Conservation (phyloP, 2,888 invertebrate genomes). For the Apamea crenata region DNA sequence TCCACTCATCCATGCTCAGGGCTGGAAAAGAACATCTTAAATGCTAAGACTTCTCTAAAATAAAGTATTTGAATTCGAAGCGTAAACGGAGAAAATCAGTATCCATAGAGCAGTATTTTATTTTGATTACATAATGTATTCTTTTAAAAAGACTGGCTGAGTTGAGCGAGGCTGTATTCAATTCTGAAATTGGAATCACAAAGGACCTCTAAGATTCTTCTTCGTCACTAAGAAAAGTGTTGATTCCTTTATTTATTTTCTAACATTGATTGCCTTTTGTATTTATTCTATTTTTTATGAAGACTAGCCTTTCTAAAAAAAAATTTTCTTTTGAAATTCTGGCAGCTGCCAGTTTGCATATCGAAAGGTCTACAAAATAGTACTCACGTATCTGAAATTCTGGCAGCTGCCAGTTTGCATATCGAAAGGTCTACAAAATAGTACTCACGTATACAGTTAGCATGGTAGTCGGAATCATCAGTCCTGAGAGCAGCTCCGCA, state of each 20-base stretch:
- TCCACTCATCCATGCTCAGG: conserved; percentile 91
- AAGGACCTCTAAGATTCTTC: background rate
- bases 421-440: background rate
- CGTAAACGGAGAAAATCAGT: background rate
- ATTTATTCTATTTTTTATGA: too few species aligned
- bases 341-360: background rate
- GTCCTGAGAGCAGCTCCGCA: conserved; percentile 84
- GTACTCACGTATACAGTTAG: conserved; percentile 86
- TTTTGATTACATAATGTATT: too few species aligned
- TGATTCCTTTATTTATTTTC: background rate
- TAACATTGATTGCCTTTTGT: background rate
- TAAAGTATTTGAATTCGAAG: background rate
- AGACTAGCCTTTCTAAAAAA: too few species aligned
- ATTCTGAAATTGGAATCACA: background rate
- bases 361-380: background rate
- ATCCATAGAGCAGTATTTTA: background rate
- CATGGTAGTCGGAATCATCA: conserved; percentile 84
- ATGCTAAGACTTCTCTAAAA: background rate
- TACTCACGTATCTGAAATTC: conserved; percentile 81
- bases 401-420: background rate
- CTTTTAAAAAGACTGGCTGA: too few species aligned
- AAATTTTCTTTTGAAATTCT: too few species aligned
- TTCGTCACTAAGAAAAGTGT: background rate
- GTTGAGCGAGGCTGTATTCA: background rate
- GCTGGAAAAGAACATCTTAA: conserved; percentile 71